phyloP scores from a whole-genome alignment of 2,888 invertebrate genomes.

The Megastigmus dorsalis region DNA sequence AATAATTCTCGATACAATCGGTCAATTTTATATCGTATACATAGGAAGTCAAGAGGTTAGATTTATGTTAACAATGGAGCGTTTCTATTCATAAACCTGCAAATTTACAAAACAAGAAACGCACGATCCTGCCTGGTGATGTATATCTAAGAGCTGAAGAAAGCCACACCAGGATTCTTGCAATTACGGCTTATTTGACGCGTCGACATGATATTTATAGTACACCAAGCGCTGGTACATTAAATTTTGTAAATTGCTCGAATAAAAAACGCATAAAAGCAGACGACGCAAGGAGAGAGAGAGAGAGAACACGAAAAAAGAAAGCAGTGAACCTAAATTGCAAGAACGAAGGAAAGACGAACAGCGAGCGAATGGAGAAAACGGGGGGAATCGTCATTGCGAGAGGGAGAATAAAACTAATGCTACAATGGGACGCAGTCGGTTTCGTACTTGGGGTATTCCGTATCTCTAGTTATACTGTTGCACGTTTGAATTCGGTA shows the following conservation, averaged over 20 bases:
- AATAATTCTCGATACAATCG: no score
- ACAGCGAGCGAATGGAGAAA: neutral
- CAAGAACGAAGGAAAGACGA: conserved; percentile 20
- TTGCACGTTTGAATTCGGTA: no score
- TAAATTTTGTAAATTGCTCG: conserved; percentile 42
- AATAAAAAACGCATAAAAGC: conserved; percentile 34
- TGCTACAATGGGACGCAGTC: conserved; percentile 13
- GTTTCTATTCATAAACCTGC: no score
- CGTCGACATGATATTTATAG: conserved; percentile 31
- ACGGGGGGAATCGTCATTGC: no score
- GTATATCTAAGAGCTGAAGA: neutral
- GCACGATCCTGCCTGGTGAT: no score
- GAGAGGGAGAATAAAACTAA: conserved; percentile 26
- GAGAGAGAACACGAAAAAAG: neutral
- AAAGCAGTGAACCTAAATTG: conserved; percentile 34
- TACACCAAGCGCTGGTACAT: conserved; percentile 3
- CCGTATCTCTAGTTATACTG: no score
- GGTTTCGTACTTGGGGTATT: no score
- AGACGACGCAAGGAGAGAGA: neutral
- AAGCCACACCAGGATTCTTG: conserved; percentile 4
- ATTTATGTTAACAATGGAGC: no score
- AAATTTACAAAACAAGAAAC: no score
- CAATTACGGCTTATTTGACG: conserved; percentile 40
- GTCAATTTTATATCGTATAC: no score
- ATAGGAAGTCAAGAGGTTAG: no score